Percentiles rank a stretch among this genome's conserved stretches.
Conservation (phyloP, 1,140 invertebrate species). For the Akabosia matsudoensis region DNA sequence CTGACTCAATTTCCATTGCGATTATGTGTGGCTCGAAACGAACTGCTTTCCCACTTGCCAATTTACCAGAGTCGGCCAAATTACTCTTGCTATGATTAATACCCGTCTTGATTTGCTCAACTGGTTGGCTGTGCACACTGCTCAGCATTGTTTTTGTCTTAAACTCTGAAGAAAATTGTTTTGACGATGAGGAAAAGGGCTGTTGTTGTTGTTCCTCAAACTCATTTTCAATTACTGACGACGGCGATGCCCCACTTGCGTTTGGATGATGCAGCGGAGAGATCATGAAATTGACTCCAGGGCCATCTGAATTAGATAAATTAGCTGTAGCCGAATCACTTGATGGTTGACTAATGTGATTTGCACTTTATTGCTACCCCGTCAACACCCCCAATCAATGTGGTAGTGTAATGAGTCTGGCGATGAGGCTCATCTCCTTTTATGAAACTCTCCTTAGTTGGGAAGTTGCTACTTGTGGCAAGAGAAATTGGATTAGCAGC, state of each 20-base stretch:
- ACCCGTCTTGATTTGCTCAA: neutral
- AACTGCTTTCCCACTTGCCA: slow-evolving; percentile 13
- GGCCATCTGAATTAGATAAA: slow-evolving; percentile 4
- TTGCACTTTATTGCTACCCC: neutral
- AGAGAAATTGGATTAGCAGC: slow-evolving; percentile 15
- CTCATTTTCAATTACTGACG: slow-evolving; percentile 5
- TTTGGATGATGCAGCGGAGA: neutral
- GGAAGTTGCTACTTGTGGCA: neutral
- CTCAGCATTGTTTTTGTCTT: slow-evolving; percentile 6
- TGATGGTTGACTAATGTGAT: slow-evolving; percentile 17
- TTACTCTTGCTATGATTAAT: neutral
- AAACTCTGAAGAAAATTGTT: neutral
- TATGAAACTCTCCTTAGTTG: slow-evolving; percentile 5
- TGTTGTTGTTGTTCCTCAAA: slow-evolving; percentile 3
- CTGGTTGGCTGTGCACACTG: neutral
- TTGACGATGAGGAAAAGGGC: neutral
- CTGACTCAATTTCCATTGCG: slow-evolving; percentile 5
- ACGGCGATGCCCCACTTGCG: neutral
- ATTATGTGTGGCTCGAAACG: slow-evolving; percentile 12
- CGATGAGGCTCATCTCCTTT: neutral
- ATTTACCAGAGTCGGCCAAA: neutral
- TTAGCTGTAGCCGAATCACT: neutral
- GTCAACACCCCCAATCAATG: neutral
- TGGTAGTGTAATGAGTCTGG: neutral
- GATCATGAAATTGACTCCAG: slow-evolving; percentile 22